Conservation (phyloP, 1,140 invertebrate species). For the Sycophaga agraensis region DNA sequence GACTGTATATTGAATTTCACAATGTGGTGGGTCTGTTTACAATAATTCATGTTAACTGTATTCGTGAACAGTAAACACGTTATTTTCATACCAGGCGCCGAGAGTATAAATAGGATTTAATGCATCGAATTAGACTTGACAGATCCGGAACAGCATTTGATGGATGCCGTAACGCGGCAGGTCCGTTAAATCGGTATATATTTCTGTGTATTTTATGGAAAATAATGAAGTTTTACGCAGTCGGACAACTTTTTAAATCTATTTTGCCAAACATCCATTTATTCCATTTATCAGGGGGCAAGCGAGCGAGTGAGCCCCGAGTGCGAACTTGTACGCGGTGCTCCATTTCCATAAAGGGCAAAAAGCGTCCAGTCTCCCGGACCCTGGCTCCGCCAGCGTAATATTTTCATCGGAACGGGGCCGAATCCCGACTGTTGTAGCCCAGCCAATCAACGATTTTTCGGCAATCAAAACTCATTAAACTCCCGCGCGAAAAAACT, state of each 20-base stretch:
- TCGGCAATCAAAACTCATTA: constrained; percentile 18
- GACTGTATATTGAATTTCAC: too few species aligned
- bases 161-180: not conserved
- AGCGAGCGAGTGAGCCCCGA: too few species aligned
- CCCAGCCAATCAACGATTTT: too few species aligned
- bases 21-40: too few species aligned
- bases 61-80: too few species aligned
- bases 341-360: not conserved
- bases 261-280: constrained; percentile 8
- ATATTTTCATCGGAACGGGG: not conserved
- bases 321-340: too few species aligned
- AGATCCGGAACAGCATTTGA: not conserved
- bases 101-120: not conserved
- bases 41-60: too few species aligned
- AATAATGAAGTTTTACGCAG: constrained; percentile 2
- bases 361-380: too few species aligned
- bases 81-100: not conserved
- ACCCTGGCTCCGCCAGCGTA: not conserved
- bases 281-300: constrained; percentile 5
- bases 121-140: not conserved
- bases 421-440: not conserved
- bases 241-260: not conserved
- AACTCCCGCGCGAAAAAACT: constrained; percentile 1
- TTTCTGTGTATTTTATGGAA: not conserved
- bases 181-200: too few species aligned